Base-by-base conservation (phyloP, 1,140 invertebrate species). In the Coptotermes formosanus region DNA sequence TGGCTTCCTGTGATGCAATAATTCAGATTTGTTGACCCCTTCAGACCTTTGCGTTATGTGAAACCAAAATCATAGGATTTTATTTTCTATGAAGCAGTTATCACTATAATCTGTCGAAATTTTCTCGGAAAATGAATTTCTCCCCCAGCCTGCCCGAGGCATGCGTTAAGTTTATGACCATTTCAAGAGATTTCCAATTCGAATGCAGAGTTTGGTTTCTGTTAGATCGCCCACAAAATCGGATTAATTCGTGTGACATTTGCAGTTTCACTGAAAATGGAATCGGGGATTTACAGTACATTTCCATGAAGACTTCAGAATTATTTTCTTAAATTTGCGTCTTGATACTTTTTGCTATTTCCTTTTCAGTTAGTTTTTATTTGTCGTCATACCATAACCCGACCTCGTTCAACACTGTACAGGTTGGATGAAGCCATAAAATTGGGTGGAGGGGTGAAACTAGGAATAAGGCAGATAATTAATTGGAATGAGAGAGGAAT, bases 391-490 rank as follows among this genome's bases (percentile, higher is more conserved):
- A 75, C 7, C 6, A 16, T 75, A 30, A 75, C 25, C 64, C 64
- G 64, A 75, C n/a, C 64, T 75, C 8, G n/a, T 16, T 9, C 25
- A 75, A 75, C 64, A 11, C 8, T 75, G n/a, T 75, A 12, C 64
- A 75, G 7, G 9, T 75, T 75, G 64, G 64, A 75, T 75, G 64
- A 75, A 75, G n/a, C 64, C 64, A 16, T 75, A 30, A 75, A 30
- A 30, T 75, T n/a, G n/a, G n/a, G 14, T 75, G 64, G 25, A 14
- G 59, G 55, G 59, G 7, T 75, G 64, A 11, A 8, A 30, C 12
- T 83, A 19, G 48, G 11, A 83, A 45, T 83, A 52, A 83, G 48
- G 16, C 43, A 83, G 82, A 52, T 83, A 83, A 83, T 83, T 83
- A 83, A 83, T 83, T 83, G 82, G 43, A 83, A 30, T 43, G 48